These are phyloP conservation scores for Tursiops truncatus DNA, from an alignment of 2,113 vertebrate genomes.

Conservation along the genomic window DNA sequence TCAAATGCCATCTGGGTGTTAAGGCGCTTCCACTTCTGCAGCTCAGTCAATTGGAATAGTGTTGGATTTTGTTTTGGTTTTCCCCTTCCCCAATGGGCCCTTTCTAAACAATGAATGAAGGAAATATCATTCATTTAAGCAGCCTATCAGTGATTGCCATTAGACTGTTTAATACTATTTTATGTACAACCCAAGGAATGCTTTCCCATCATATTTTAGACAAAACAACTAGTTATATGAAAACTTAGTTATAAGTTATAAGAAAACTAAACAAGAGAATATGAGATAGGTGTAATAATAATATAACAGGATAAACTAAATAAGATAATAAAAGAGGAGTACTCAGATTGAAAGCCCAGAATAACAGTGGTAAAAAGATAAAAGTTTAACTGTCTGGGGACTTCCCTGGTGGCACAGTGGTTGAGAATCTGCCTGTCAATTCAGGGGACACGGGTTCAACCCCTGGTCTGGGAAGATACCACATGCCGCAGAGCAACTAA, in stretches of 20 bases:
- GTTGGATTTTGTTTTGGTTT: constrained; percentile 80
- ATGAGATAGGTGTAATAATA: background rate
- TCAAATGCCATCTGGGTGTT: constrained; percentile 92
- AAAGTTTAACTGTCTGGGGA: background rate
- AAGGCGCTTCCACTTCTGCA: constrained; percentile 91
- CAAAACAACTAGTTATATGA: constrained; percentile 82
- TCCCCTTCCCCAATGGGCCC: constrained; percentile 77
- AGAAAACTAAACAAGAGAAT: background rate
- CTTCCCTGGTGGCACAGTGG: too few species aligned
- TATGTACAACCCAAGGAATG: constrained; percentile 86
- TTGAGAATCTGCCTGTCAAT: too few species aligned
- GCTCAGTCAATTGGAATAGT: constrained; percentile 92
- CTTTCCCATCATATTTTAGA: constrained; percentile 88
- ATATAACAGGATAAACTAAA: background rate
- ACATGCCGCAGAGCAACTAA: too few species aligned
- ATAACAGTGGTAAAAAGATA: background rate
- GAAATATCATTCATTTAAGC: constrained; percentile 90
- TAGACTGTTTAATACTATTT: constrained; percentile 88
- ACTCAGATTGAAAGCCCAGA: background rate
- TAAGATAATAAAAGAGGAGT: background rate
- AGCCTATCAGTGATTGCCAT: constrained; percentile 89
- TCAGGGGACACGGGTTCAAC: too few species aligned
- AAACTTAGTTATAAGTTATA: background rate
- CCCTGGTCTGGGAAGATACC: too few species aligned
- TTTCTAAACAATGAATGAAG: constrained; percentile 85